Base-by-base conservation (phyloP, 1,140 invertebrate species). In the Apis mellifera region DNA sequence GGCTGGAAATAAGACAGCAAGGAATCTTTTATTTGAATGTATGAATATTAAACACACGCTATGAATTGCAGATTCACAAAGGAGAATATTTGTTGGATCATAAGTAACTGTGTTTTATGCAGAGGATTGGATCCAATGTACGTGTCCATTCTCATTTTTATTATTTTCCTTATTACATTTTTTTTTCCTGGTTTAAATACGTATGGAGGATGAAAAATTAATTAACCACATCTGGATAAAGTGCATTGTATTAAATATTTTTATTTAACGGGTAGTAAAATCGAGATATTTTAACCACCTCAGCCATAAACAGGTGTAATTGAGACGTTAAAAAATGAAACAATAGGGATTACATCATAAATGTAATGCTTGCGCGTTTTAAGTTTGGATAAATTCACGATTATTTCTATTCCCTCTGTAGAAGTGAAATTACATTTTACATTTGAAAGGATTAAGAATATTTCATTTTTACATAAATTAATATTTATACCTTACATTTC, bases 31-130 rank as follows among this genome's bases (percentile, higher is more conserved):
- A 15, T 54, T 32, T 11, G 15, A 12, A 48, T 17, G 32, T 50
- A 59, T 60, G 57, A 74, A 74, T 74, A 60, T 74, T 59, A 74
- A 74, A 13, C 55, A 13, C 55, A 11, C 48, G 19, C 52, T 13
- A 21, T 57, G 52, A 32, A 72, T 72, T 57, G 54, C 70, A 54
- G 69, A 54, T 70, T 9, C n/a, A 3, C 9, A n/a, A 54, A 15
- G 9, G 4, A 50, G 69, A 70, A 42, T 42, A 42, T 50, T 69
- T 13, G 15, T 26, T 2, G 23, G 23, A 19, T 26, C n/a, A n/a
- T n/a, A 68, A 68, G 50, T 21, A 72, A 9, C 26, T 32, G 23
- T 54, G 9, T 23, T 68, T 48, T 8, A 2, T 12, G 65, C 2
- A 9, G 0, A 9, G 0, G 17, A 12, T 4, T 19, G 64, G 2